phyloP scores from a whole-genome alignment of 2,113 vertebrate species.

The Fregata magnificens region DNA sequence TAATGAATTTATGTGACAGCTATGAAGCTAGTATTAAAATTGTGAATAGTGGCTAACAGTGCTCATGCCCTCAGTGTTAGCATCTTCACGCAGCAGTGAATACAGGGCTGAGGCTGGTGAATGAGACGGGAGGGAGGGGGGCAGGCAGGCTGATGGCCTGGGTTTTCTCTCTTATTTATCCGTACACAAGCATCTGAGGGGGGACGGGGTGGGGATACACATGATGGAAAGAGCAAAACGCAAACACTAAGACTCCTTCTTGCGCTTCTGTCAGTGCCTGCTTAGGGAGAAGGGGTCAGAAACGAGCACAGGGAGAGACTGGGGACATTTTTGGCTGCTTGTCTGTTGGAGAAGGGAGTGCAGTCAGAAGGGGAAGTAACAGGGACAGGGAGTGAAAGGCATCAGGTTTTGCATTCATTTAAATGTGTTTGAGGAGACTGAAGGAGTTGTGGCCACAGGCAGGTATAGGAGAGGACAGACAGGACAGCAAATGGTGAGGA shows the following conservation, averaged over 20 bases:
- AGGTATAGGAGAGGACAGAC: background rate
- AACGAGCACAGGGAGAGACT: background rate
- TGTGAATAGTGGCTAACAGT: conserved; percentile 70
- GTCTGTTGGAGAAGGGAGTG: background rate
- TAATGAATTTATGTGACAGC: conserved; percentile 84
- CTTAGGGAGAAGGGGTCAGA: background rate
- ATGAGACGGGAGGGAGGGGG: background rate
- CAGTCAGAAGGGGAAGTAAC: background rate
- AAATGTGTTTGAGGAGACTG: background rate
- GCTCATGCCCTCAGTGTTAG: conserved; percentile 26
- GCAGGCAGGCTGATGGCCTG: background rate
- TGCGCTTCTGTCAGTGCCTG: background rate
- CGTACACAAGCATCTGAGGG: background rate
- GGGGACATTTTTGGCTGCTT: background rate
- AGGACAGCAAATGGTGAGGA: background rate
- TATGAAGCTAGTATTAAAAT: conserved; percentile 81
- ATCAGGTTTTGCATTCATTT: background rate
- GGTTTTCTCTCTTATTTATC: conserved; percentile 10
- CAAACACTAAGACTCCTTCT: background rate
- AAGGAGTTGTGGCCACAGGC: background rate
- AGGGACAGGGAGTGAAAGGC: background rate
- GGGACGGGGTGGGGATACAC: fast-evolving
- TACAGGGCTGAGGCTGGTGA: background rate
- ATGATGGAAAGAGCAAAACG: background rate
- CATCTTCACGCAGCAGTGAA: conserved; percentile 61